Conservation (phyloP, 2,797 vertebrate species). For the Danio aesculapii region DNA sequence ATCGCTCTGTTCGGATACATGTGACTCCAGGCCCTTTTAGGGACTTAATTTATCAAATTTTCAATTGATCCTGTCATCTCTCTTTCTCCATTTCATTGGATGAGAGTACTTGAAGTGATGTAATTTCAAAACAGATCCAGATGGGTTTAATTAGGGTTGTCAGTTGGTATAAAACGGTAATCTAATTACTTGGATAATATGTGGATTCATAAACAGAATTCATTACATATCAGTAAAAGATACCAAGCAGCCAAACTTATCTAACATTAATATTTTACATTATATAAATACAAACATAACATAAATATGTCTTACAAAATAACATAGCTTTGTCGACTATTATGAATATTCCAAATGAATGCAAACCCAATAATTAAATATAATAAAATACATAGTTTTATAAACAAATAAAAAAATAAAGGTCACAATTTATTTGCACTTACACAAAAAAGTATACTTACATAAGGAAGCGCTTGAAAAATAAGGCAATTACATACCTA, state of each 20-base stretch:
- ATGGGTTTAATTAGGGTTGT: not conserved
- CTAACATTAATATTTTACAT: too few relatives aligned
- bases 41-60: slow-evolving; percentile 29
- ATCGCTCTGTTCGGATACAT: slow-evolving; percentile 42
- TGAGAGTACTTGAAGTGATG: slow-evolving; percentile 25
- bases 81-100: not conserved
- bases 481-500: too few relatives aligned
- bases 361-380: too few relatives aligned
- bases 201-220: not conserved
- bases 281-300: not conserved
- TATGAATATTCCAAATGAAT: too few relatives aligned
- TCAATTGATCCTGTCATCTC: slow-evolving; percentile 25
- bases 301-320: too few relatives aligned
- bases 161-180: not conserved
- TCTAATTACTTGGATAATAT: not conserved
- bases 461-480: too few relatives aligned
- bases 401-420: too few relatives aligned
- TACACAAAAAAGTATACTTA: too few relatives aligned
- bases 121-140: slow-evolving; percentile 11
- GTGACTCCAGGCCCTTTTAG: slow-evolving; percentile 42
- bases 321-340: too few relatives aligned
- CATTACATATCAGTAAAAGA: not conserved
- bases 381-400: too few relatives aligned
- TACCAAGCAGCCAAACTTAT: not conserved
- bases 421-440: too few relatives aligned